Conservation (phyloP, 2,113 vertebrate genomes). For the Salvelinus fontinalis region DNA sequence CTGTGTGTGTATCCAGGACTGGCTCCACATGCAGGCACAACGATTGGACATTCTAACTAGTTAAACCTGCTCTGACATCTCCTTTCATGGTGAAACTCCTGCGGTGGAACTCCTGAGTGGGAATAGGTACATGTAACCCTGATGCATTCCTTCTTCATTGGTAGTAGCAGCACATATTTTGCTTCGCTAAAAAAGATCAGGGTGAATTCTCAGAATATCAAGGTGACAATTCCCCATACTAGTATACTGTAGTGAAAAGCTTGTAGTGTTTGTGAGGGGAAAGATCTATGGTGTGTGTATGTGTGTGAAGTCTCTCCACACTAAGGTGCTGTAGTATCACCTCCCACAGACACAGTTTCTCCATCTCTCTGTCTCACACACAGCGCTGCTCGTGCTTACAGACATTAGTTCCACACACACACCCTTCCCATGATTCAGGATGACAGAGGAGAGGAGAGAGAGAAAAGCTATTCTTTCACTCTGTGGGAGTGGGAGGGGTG, state of each 20-base stretch:
- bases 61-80: conserved; percentile 25
- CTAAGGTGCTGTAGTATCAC: too few relatives aligned
- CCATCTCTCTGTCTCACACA: background rate
- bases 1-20: background rate
- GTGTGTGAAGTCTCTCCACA: background rate
- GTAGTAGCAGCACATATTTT: conserved; percentile 63
- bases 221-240: conserved; percentile 66
- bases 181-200: conserved; percentile 59
- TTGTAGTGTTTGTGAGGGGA: too few relatives aligned
- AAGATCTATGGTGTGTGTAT: background rate
- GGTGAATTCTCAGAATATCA: conserved; percentile 66
- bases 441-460: conserved; percentile 29
- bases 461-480: conserved; percentile 6
- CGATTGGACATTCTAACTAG: conserved; percentile 43
- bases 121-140: conserved; percentile 34
- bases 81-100: conserved; percentile 40
- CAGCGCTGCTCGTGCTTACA: conserved; percentile 27
- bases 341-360: background rate
- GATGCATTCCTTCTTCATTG: conserved; percentile 48
- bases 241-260: conserved; percentile 16
- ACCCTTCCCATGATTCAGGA: conserved; percentile 13
- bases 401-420: conserved; percentile 25
- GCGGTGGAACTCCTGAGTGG: background rate
- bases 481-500: background rate
- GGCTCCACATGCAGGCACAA: conserved; percentile 19